A percentile compares a stretch with the other conserved stretches of the same genome.
These are phyloP conservation scores for Thereva unica DNA, from an alignment of 2,888 invertebrate species.

Conservation along the genomic window DNA sequence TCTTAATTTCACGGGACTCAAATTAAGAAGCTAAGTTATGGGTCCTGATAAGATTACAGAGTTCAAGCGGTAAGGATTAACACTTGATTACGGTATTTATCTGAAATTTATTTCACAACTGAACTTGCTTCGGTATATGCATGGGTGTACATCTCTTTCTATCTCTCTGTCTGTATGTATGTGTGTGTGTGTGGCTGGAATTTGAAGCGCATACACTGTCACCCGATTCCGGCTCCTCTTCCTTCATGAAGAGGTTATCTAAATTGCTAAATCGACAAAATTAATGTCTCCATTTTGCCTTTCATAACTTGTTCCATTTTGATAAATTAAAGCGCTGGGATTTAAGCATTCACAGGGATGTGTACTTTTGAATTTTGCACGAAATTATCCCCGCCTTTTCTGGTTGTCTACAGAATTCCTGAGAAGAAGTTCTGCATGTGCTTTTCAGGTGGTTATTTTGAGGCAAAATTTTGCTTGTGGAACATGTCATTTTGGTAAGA, in stretches of 20 bases:
- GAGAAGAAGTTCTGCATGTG: no score
- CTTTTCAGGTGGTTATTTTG: no score
- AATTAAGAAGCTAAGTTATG: conserved; percentile 39
- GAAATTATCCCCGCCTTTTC: no score
- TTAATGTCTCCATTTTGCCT: conserved; percentile 33
- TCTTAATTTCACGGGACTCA: conserved; percentile 32
- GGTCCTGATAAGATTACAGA: conserved; percentile 37
- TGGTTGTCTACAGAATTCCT: no score
- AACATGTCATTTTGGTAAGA: no score
- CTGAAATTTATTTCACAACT: conserved; percentile 34
- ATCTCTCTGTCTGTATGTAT: no score
- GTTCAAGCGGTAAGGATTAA: conserved; percentile 37
- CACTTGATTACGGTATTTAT: conserved; percentile 41
- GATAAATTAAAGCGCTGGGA: conserved; percentile 20
- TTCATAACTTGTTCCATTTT: conserved; percentile 30
- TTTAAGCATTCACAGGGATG: no score
- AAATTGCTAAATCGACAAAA: conserved; percentile 35
- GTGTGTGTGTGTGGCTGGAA: no score
- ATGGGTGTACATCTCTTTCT: no score
- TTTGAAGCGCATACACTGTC: neutral
- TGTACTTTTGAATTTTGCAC: no score
- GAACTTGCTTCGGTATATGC: neutral
- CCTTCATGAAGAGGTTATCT: conserved; percentile 17
- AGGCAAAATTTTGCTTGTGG: no score
- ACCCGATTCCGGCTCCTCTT: neutral